Conservation (phyloP, 2,797 vertebrate genomes). For the Premnoplex brunnescens region DNA sequence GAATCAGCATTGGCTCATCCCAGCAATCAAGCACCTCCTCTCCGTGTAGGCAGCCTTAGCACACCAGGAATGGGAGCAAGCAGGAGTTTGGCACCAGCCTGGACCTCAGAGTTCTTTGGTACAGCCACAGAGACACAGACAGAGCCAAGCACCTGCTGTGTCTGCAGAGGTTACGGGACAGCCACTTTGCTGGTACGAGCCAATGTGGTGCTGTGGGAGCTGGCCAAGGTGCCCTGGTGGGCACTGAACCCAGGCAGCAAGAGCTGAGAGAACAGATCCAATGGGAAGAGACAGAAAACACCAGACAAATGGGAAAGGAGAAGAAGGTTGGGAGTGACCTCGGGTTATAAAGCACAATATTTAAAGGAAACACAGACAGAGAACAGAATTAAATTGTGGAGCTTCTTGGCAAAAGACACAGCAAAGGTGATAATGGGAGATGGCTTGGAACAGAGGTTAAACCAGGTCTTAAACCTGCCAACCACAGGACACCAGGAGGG, state of each 20-base stretch:
- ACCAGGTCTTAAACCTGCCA: neutral
- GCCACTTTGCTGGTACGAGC: neutral
- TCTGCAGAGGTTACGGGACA: neutral
- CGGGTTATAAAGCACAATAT: neutral
- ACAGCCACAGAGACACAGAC: neutral
- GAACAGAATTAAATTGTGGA: neutral
- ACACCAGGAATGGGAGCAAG: accelerated
- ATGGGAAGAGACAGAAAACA: neutral
- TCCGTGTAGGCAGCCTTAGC: neutral
- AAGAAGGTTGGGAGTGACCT: neutral
- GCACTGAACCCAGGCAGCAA: accelerated
- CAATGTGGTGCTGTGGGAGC: neutral
- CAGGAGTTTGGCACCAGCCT: neutral
- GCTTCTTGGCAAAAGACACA: neutral
- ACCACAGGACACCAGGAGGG: neutral
- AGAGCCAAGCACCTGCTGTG: neutral
- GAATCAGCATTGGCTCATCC: neutral
- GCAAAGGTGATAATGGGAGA: neutral
- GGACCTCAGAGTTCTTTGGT: neutral
- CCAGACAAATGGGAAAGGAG: neutral
- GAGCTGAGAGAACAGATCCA: neutral
- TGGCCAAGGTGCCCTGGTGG: neutral
- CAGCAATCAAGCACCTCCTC: neutral
- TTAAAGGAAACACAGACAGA: neutral
- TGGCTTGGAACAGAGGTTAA: neutral